phyloP scores from a whole-genome alignment of 64 coral and sea anemone genomes.

The Actinia equina region DNA sequence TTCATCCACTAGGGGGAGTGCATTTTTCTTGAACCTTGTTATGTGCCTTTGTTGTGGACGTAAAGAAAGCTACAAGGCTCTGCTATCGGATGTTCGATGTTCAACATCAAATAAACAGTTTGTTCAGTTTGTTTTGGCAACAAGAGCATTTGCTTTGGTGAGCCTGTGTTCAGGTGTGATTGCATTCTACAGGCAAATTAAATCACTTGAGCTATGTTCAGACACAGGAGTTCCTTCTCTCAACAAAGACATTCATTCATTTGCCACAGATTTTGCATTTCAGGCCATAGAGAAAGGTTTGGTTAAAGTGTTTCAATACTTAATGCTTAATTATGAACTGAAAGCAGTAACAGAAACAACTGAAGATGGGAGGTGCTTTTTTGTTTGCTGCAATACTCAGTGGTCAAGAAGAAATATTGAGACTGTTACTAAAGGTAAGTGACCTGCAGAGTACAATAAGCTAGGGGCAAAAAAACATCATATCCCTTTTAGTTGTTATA shows the following conservation, averaged over 20 bases:
- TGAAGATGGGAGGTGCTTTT: slow-evolving; percentile 52
- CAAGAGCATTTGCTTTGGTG: slow-evolving; percentile 88
- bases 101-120: slow-evolving; percentile 77
- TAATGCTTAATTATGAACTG: slow-evolving; percentile 41
- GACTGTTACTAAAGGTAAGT: slow-evolving; percentile 54
- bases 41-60: slow-evolving; percentile 78
- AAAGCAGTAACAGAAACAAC: slow-evolving; percentile 27
- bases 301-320: slow-evolving; percentile 77
- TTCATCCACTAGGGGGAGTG: slow-evolving; percentile 31
- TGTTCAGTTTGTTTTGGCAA: slow-evolving; percentile 72
- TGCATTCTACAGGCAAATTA: slow-evolving; percentile 60
- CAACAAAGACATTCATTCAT: slow-evolving; percentile 31
- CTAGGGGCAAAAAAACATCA: too few species aligned
- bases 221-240: neutral
- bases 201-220: neutral
- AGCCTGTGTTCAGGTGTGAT: slow-evolving; percentile 66
- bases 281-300: slow-evolving; percentile 66
- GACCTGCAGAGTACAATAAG: too few species aligned
- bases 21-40: slow-evolving; percentile 68
- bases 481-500: too few species aligned
- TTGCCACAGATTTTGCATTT: slow-evolving; percentile 73
- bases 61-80: slow-evolving; percentile 67
- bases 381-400: slow-evolving; percentile 69
- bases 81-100: slow-evolving; percentile 71
- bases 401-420: slow-evolving; percentile 55